Percentiles rank a stretch among this genome's conserved stretches.
Conservation (phyloP, 2,113 vertebrate species). For the Progne subis region DNA sequence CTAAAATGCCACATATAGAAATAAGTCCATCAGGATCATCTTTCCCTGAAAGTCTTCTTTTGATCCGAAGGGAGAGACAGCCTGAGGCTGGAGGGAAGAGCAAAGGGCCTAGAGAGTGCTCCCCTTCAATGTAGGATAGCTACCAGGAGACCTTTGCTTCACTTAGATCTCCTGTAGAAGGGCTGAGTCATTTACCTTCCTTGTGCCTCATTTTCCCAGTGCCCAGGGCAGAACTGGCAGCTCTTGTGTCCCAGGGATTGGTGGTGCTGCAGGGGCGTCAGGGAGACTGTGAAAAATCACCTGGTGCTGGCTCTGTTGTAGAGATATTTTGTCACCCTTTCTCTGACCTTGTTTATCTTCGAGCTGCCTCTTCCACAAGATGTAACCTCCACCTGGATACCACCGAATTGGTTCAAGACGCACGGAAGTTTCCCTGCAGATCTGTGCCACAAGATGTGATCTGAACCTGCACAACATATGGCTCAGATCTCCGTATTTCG, state of each 20-base stretch:
- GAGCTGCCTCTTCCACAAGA: not conserved
- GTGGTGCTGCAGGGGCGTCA: not conserved
- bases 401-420: not conserved
- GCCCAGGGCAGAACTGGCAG: not conserved
- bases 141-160: not conserved
- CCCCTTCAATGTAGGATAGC: not conserved
- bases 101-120: not conserved
- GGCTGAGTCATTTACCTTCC: not conserved
- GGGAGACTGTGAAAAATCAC: not conserved
- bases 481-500: conserved; percentile 34
- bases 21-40: not conserved
- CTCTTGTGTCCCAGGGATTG: not conserved
- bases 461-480: conserved; percentile 37
- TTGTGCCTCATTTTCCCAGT: not conserved
- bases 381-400: not conserved
- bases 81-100: not conserved
- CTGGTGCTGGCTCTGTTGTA: not conserved
- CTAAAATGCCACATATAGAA: not conserved
- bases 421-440: conserved; percentile 1
- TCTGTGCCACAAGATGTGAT: conserved; percentile 46
- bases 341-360: not conserved
- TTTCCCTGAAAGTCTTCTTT: not conserved
- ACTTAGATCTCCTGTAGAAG: not conserved
- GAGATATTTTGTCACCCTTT: not conserved
- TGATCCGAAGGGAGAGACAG: not conserved